Percentiles rank a stretch among this genome's conserved stretches.
These are phyloP conservation scores for Ochlodes sylvanus DNA, from an alignment of 2,888 invertebrate genomes.

Conservation along the genomic window DNA sequence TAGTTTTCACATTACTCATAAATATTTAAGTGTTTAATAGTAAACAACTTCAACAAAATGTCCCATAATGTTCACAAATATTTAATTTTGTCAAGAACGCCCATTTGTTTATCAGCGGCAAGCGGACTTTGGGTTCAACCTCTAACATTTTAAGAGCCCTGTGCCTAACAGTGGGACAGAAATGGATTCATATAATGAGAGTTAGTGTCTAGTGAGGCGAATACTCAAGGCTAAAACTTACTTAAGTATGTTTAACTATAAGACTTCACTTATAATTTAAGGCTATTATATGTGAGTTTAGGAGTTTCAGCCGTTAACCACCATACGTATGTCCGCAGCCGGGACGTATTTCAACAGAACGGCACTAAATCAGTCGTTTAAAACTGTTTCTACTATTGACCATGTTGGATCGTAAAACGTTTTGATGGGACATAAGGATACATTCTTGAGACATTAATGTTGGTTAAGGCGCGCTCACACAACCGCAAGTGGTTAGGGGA, in stretches of 20 bases:
- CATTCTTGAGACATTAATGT: conserved; percentile 70
- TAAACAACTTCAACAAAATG: too few species aligned
- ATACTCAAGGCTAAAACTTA: too few species aligned
- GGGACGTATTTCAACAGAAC: conserved; percentile 70
- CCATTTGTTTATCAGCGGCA: too few species aligned
- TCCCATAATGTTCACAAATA: too few species aligned
- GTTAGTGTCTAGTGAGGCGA: too few species aligned
- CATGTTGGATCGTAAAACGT: conserved; percentile 71
- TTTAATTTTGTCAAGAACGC: too few species aligned
- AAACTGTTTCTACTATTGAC: conserved; percentile 66
- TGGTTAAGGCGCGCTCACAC: conserved; percentile 19
- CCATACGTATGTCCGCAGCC: conserved; percentile 73
- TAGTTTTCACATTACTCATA: too few species aligned
- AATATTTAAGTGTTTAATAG: too few species aligned
- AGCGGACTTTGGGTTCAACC: too few species aligned
- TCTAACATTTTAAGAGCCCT: too few species aligned
- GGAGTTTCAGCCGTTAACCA: conserved; percentile 28
- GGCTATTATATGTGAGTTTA: conserved; percentile 11
- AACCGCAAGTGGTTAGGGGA: not conserved
- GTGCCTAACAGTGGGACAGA: too few species aligned
- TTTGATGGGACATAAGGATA: conserved; percentile 68
- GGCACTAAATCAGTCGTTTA: conserved; percentile 70
- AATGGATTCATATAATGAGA: too few species aligned
- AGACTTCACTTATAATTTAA: conserved; percentile 10
- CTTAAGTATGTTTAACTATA: not conserved